phyloP scores from a whole-genome alignment of 2,113 vertebrate species.

The Sterrhoptilus dennistouni region DNA sequence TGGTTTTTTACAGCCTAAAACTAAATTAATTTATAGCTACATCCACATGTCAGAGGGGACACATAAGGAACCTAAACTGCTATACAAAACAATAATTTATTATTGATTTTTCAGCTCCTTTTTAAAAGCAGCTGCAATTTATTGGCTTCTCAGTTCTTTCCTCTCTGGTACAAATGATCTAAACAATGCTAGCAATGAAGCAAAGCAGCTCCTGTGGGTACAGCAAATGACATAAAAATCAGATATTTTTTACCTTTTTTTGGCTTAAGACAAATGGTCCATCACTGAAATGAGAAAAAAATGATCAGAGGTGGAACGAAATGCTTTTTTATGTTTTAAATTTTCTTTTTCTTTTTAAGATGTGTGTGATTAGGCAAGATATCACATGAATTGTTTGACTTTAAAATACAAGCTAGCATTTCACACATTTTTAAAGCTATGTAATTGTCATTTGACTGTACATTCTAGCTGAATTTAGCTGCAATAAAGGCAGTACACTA shows the following conservation, averaged over 20 bases:
- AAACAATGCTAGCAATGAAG: background rate
- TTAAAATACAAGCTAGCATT: background rate
- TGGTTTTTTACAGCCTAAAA: conserved; percentile 45
- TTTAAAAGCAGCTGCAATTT: conserved; percentile 69
- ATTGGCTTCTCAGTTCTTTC: conserved; percentile 37
- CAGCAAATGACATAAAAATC: conserved; percentile 21
- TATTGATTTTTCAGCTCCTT: conserved; percentile 75
- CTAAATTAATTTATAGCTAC: conserved; percentile 75
- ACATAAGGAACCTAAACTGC: conserved; percentile 54
- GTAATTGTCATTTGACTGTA: background rate
- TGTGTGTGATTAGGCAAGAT: background rate
- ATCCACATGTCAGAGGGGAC: conserved; percentile 68
- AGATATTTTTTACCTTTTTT: background rate
- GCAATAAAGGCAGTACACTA: background rate
- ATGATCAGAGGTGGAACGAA: background rate
- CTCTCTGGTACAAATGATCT: conserved; percentile 41
- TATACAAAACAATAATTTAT: conserved; percentile 73
- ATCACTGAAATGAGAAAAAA: background rate
- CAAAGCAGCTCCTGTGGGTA: conserved; percentile 16
- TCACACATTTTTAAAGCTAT: background rate
- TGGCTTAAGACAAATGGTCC: background rate
- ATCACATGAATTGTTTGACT: background rate
- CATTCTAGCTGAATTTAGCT: background rate
- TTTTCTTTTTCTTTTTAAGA: background rate
- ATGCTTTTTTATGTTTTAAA: background rate